These are phyloP conservation scores for Macrosoma leucophasiata DNA, from an alignment of 2,888 invertebrate genomes.

Conservation along the genomic window DNA sequence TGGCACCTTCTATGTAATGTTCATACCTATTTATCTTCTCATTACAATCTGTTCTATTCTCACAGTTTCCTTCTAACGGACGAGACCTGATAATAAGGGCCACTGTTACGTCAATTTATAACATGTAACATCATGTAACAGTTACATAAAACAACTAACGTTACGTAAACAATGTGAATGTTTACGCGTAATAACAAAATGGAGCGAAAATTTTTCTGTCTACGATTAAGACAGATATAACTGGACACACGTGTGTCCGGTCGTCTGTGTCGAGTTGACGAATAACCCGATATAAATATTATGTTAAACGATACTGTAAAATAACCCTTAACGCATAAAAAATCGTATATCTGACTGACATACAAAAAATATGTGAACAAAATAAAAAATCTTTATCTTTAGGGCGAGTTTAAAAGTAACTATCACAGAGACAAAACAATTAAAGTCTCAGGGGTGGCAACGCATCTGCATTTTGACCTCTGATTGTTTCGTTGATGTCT, in stretches of 20 bases:
- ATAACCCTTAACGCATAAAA: too few species aligned
- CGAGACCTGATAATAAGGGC: slow-evolving; percentile 26
- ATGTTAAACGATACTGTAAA: too few species aligned
- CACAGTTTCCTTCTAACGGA: too few species aligned
- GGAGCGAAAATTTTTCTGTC: slow-evolving; percentile 7
- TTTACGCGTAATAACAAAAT: slow-evolving; percentile 7
- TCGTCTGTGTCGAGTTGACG: background rate
- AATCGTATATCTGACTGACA: background rate
- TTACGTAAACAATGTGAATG: slow-evolving; percentile 19
- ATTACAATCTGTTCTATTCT: too few species aligned
- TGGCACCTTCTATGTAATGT: too few species aligned
- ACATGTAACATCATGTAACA: background rate
- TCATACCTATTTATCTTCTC: too few species aligned
- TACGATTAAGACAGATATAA: background rate
- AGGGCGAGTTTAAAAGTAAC: too few species aligned
- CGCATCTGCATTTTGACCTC: too few species aligned
- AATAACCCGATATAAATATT: background rate
- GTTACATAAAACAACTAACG: slow-evolving; percentile 6
- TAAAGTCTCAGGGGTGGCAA: too few species aligned
- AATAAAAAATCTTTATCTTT: too few species aligned
- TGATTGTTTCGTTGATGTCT: too few species aligned
- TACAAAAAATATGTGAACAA: background rate
- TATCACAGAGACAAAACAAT: too few species aligned
- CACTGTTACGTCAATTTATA: slow-evolving; percentile 17
- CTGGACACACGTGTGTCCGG: background rate